Evolutionary conservation across 2,888 invertebrate species (phyloP), one percentile per base, ranked within the genome.

Genomic region (Acheta domesticus): DNA sequence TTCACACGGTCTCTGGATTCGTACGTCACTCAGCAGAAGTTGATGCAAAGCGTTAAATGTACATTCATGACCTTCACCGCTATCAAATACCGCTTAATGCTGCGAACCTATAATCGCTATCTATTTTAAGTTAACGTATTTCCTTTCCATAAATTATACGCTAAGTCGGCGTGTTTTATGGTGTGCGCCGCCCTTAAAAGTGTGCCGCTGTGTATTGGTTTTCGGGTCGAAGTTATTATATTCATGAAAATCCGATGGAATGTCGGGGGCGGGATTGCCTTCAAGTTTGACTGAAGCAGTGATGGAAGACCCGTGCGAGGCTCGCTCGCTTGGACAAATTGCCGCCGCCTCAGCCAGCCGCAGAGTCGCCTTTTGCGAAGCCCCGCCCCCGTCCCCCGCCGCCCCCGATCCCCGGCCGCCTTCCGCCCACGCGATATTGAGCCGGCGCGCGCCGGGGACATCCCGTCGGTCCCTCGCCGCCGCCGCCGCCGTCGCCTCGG

Each of bases 71-170:
- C 16, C 16, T 4, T 14, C 14, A 4, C 16, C 14, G 8, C 62
- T 19, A 62, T 62, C 62, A 62, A 62, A 62, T 19, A 19, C 62
- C 62, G 62, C n/a, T 62, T 3, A 62, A 62, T 62, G 16, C n/a
- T 14, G 62, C 16, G n/a, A 62, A n/a, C 62, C 16, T 62, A 62
- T 62, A 14, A n/a, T 62, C n/a, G 62, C 62, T 62, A n/a, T 62
- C 62, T 62, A 62, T 62, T 62, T 62, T n/a, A n/a, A 62, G 62
- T 62, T 62, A n/a, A n/a, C 62, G 14, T n/a, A 62, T 62, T 62
- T 62, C 62, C n/a, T 62, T 62, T 19, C n/a, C 62, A n/a, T 62
- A 62, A 62, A 62, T 62, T 62, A 62, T 62, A 4, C 62, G n/a
- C n/a, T n/a, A 14, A 62, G 62, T 62, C 62, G 16, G 16, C 62